Base-by-base conservation (phyloP, 2,113 vertebrate genomes). In the Mus spicilegus region DNA sequence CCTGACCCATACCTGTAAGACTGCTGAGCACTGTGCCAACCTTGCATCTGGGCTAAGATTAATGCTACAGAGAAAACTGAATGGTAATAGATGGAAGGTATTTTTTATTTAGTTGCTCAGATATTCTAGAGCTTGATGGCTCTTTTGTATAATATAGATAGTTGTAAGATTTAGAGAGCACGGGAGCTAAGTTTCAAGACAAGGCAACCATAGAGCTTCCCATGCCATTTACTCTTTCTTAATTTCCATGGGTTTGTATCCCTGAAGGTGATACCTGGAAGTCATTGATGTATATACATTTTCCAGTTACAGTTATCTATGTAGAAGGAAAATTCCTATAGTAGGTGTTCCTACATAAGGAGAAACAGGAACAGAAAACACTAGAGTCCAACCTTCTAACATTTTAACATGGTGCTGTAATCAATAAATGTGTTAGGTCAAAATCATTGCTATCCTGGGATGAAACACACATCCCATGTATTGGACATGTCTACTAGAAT, bases 331-430 rank as follows among this genome's bases (percentile, higher is more conserved):
- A 77, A 95, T 87, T 82, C n/a, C 46, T 82, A 11, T 49, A 81
- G 17, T 49, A 91, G 13, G 76, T 87, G 30, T 24, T 42, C 36
- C n/a, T 87, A 70, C 75, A 89, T 69, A 19, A 58, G 20, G 51
- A 63, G 28, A 87, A 91, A 80, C 33, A 85, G 58, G 82, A 87
- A 86, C 39, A 75, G 73, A 90, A 88, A 39, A 72, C 19, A 91
- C 54, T 84, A 58, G 11, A 16, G 63, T 22, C 30, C 30, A 87
- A 69, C 63, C 16, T 87, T 46, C 42, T 51, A 20, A 14, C 10
- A 69, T 49, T 69, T 67, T 19, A 51, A 69, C 42, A 69, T 36
- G 84, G 36, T 82, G 54, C 17, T 86, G 5, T 49, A 65, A 33
- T 67, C 14, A 67, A 67, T 13, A 69, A 10, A 69, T 30, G 9